Conservation (phyloP, 2,113 vertebrate genomes). For the Camelus dromedarius region DNA sequence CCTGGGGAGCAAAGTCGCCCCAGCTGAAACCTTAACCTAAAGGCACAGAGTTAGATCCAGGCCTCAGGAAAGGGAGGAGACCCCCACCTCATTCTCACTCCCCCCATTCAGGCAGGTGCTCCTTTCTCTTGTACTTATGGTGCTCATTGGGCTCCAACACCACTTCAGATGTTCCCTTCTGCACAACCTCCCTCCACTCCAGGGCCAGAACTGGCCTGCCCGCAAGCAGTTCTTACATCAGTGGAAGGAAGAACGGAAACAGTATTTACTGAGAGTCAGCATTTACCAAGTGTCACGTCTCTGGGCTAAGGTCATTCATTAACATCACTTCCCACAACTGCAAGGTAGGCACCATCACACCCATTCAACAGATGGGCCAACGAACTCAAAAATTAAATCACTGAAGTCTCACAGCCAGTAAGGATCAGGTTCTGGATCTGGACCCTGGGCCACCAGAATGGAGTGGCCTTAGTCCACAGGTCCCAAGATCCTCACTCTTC, state of each 20-base stretch:
- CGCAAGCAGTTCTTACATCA: not conserved
- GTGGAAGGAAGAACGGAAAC: no score
- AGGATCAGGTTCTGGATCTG: not conserved
- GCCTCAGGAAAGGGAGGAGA: not conserved
- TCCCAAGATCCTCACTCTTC: not conserved
- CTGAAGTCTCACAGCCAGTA: not conserved
- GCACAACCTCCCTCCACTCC: not conserved
- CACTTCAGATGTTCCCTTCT: not conserved
- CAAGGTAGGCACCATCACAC: not conserved
- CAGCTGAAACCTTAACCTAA: not conserved
- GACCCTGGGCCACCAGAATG: not conserved
- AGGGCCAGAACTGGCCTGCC: not conserved
- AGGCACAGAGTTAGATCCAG: not conserved
- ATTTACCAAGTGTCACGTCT: not conserved
- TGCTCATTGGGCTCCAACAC: accelerated
- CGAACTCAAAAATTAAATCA: not conserved
- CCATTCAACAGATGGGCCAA: not conserved
- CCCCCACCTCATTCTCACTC: accelerated
- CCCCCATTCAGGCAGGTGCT: not conserved
- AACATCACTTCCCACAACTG: not conserved
- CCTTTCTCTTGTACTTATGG: not conserved
- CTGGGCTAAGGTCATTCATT: not conserved
- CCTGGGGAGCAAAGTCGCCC: not conserved
- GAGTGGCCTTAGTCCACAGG: not conserved
- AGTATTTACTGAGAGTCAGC: not conserved